Base-by-base conservation (phyloP, 2,113 vertebrate species). In the Holacanthus passer region DNA sequence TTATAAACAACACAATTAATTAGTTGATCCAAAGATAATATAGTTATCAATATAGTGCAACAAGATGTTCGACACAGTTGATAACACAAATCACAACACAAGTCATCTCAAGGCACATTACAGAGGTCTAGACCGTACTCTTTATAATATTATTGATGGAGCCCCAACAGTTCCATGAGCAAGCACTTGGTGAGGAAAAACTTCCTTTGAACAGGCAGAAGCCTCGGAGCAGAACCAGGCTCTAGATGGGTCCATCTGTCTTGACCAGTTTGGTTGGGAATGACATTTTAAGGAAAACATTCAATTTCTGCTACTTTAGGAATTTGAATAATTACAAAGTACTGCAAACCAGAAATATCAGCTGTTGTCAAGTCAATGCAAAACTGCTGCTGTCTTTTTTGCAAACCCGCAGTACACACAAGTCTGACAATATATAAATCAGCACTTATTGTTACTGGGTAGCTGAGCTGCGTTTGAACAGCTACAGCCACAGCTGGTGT, bases 401-500 rank as follows among this genome's bases (percentile, higher is more conserved):
- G n/a, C 45, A 48, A 65, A 48, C 31, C n/a, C 62, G 62, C 17
- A 39, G 17, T 2, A 16, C 2, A 71, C 11, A 47, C 1, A 27
- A 47, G 29, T 69, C 55, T 81, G 58, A 45, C 29, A 52, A 20
- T 43, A 62, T 63, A 9, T 17, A 81, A 59, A 81, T 68, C 29
- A 50, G 53, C 60, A 39, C 45, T 55, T 37, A 11, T 39, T 12
- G 24, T 65, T 17, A 37, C 73, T 37, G 47, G 13, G 31, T 66
- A 27, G 43, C 68, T 59, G 75, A 65, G 27, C 24, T 32, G 27
- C 47, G 31, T 70, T 81, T 71, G 27, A 82, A 53, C 43, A 45
- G 47, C 17, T 48, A 7, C 47, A 62, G 45, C 58, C 31, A 55
- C 79, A 87, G 85, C 76, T 85, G 68, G 47, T 70, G 67, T 80